These are phyloP conservation scores for Formica aserva DNA, from an alignment of 2,888 invertebrate species.

Conservation along the genomic window DNA sequence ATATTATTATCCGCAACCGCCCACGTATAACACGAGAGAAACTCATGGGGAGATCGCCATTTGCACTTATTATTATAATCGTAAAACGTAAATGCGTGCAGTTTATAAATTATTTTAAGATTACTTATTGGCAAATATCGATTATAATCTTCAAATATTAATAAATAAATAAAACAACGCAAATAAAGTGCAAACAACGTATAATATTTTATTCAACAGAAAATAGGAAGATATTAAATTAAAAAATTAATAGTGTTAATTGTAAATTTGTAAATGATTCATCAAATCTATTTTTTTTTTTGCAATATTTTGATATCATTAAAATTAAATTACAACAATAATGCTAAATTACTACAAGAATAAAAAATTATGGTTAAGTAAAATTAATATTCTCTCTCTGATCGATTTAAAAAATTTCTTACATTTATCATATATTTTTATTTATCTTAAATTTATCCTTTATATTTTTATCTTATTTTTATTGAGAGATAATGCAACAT, in stretches of 20 bases:
- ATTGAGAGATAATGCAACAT: not conserved
- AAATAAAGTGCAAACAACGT: too few relatives aligned
- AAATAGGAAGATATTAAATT: not conserved
- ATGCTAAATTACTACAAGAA: not conserved
- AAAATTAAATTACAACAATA: not conserved
- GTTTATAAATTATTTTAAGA: not conserved
- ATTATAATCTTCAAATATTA: not conserved
- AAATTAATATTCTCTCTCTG: not conserved
- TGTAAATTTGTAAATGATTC: not conserved
- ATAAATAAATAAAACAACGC: not conserved
- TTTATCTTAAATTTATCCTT: not conserved
- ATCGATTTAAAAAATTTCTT: not conserved
- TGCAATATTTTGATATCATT: not conserved
- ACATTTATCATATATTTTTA: too few relatives aligned
- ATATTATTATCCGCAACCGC: conserved; percentile 43
- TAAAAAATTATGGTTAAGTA: not conserved
- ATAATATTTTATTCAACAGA: not conserved
- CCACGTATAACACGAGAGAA: conserved; percentile 35
- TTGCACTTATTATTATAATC: not conserved
- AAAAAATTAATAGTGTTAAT: not conserved
- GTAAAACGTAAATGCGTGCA: conserved; percentile 6
- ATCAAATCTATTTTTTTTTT: not conserved
- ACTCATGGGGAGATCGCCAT: conserved; percentile 10
- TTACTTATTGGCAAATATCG: conserved; percentile 11
- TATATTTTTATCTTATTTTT: not conserved